Evolutionary conservation across 2,113 vertebrate genomes (phyloP).

Genomic region (Eublepharis macularius): DNA sequence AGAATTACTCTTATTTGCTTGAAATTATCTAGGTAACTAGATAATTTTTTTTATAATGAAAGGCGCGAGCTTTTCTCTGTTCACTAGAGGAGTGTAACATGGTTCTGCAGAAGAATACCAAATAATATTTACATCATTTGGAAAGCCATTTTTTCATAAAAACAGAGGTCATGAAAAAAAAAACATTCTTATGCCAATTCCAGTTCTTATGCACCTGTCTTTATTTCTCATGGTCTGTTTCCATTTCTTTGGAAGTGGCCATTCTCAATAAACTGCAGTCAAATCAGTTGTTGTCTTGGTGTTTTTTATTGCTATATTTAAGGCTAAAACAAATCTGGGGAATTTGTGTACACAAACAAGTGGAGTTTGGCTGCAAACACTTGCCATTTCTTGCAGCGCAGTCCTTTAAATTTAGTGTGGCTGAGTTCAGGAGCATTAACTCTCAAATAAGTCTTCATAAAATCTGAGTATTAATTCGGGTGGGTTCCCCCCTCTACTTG

Average conservation of each 20-base stretch:
- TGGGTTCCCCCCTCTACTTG: background rate
- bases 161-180: background rate
- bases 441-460: background rate
- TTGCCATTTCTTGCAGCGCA: background rate
- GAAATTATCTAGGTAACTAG: background rate
- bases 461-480: background rate
- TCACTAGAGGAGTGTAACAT: background rate
- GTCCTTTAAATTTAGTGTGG: background rate
- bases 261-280: constrained; percentile 39
- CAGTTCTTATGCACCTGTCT: constrained; percentile 15
- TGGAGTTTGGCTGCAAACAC: background rate
- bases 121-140: background rate
- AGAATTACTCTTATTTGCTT: background rate
- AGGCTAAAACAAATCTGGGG: background rate
- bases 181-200: background rate
- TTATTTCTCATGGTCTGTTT: constrained; percentile 1
- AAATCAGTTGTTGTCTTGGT: constrained; percentile 13
- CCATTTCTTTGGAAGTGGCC: background rate
- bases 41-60: background rate
- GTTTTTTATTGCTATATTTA: background rate
- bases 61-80: background rate
- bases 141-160: background rate
- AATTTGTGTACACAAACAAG: background rate
- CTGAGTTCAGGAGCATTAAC: background rate
- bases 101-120: background rate